Conservation (phyloP, 2,888 invertebrate genomes). For the Omphaloscelis lunosa region DNA sequence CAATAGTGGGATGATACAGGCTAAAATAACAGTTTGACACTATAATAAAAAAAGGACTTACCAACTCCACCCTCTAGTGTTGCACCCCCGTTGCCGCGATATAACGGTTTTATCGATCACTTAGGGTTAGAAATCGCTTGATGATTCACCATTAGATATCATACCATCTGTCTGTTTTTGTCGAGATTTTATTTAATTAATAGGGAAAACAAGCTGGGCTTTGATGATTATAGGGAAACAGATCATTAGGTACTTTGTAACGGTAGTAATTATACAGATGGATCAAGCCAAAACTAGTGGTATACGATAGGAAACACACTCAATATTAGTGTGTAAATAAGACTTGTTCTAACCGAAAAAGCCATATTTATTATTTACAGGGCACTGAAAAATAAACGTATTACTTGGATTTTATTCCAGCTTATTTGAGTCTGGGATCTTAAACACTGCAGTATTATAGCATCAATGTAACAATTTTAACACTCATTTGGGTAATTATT, state of each 20-base stretch:
- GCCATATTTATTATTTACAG: too few relatives aligned
- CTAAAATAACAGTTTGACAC: not conserved
- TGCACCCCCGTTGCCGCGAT: conserved; percentile 38
- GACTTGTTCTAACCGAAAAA: too few relatives aligned
- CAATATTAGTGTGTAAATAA: too few relatives aligned
- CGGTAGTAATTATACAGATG: not conserved
- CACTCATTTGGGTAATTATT: too few relatives aligned
- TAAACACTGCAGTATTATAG: too few relatives aligned
- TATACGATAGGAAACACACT: too few relatives aligned
- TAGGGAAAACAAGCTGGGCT: conserved; percentile 12
- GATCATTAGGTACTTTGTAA: conserved; percentile 1
- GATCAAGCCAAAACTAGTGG: not conserved
- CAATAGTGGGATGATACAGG: not conserved
- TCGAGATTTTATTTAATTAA: conserved; percentile 49
- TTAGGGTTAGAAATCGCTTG: conserved; percentile 39
- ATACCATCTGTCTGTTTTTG: conserved; percentile 60
- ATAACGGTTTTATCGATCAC: conserved; percentile 66
- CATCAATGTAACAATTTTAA: too few relatives aligned
- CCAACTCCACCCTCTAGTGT: conserved; percentile 40
- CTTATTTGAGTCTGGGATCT: too few relatives aligned
- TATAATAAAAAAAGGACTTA: conserved; percentile 1
- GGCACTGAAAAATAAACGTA: too few relatives aligned
- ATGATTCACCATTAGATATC: conserved; percentile 54
- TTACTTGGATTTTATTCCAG: too few relatives aligned
- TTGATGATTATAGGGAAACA: not conserved